phyloP scores from a whole-genome alignment of 2,113 vertebrate species.

The Muscicapa adusta region DNA sequence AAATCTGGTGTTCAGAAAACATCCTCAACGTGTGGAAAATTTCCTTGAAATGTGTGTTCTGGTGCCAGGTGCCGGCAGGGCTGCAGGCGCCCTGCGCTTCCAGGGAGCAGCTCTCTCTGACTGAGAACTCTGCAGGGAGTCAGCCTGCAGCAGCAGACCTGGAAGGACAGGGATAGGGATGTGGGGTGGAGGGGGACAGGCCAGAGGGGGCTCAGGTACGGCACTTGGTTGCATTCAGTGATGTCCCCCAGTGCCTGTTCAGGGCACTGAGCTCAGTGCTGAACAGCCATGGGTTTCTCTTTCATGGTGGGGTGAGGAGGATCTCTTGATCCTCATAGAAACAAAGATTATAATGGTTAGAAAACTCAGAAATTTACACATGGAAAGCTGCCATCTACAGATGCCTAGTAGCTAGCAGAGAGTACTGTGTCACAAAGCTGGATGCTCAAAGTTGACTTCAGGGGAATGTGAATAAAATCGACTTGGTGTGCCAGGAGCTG shows the following conservation, averaged over 20 bases:
- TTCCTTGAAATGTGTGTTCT: slow-evolving; percentile 40
- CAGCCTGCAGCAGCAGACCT: background rate
- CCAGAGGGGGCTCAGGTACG: background rate
- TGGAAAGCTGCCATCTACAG: slow-evolving; percentile 23
- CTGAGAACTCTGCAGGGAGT: background rate
- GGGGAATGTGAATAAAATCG: background rate
- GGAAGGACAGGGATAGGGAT: background rate
- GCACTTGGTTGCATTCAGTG: rapidly evolving
- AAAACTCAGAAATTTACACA: background rate
- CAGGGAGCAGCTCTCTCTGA: background rate
- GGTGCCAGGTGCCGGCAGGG: background rate
- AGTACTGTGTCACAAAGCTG: background rate
- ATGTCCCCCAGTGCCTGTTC: rapidly evolving
- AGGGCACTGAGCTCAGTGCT: background rate
- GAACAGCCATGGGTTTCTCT: background rate
- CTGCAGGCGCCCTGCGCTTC: background rate
- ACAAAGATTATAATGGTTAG: background rate
- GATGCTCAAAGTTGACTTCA: background rate
- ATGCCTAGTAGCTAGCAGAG: background rate
- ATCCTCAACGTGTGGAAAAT: slow-evolving; percentile 13
- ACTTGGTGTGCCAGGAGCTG: background rate
- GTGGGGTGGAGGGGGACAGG: background rate
- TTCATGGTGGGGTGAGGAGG: background rate
- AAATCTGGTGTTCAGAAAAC: slow-evolving; percentile 45
- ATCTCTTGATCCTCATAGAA: background rate